These are phyloP conservation scores for Garra rufa DNA, from an alignment of 2,113 vertebrate species.

Conservation along the genomic window DNA sequence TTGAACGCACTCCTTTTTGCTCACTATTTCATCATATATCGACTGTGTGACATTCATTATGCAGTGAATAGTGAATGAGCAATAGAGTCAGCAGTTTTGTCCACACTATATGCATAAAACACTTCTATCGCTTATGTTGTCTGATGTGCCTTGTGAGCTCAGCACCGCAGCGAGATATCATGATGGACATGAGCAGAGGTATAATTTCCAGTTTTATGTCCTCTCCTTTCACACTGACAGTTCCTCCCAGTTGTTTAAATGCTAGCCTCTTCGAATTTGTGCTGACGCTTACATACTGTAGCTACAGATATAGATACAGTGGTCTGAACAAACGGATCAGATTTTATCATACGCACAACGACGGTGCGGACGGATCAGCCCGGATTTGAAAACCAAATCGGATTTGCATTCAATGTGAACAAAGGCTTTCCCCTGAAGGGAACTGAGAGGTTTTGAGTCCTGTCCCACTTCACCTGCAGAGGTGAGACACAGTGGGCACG, in stretches of 20 bases:
- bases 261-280: background rate
- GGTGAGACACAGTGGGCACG: conserved; percentile 8
- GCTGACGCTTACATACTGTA: conserved; percentile 3
- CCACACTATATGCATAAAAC: conserved; percentile 7
- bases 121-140: background rate
- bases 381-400: conserved; percentile 17
- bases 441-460: conserved; percentile 14
- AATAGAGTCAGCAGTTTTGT: conserved; percentile 19
- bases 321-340: conserved; percentile 8
- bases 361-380: background rate
- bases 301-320: background rate
- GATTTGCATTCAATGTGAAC: conserved; percentile 3
- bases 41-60: conserved; percentile 3
- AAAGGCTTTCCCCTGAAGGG: background rate
- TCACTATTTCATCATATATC: conserved; percentile 3
- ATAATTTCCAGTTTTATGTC: conserved; percentile 8
- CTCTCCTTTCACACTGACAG: conserved; percentile 10
- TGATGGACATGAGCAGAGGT: conserved; percentile 22
- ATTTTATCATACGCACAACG: background rate
- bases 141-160: background rate
- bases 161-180: background rate
- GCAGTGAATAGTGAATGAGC: conserved; percentile 2
- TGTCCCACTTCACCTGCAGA: conserved; percentile 10
- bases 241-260: background rate
- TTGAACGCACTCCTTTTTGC: background rate